Percentiles rank a stretch among this genome's conserved stretches.
Evolutionary conservation across 2,888 invertebrate species (phyloP).

Genomic region (Leptopterna dolabrata): DNA sequence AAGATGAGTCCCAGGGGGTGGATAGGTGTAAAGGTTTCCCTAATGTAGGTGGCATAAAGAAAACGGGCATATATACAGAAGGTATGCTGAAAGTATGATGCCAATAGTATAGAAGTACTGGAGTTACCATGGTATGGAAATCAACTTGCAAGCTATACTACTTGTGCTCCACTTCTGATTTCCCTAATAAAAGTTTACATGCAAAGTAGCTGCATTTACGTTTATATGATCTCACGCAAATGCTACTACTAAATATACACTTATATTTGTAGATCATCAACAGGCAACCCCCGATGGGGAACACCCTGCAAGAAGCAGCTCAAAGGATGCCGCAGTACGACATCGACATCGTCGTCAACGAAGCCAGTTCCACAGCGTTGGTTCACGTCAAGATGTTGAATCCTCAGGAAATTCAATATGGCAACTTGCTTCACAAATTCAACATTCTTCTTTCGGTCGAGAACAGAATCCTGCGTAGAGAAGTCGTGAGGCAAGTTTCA

Average conservation of each 20-base stretch:
- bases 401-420: constrained; percentile 67
- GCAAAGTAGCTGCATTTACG: too few species aligned
- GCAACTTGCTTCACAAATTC: constrained; percentile 70
- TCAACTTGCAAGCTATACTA: too few species aligned
- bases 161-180: too few species aligned
- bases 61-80: too few species aligned
- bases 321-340: constrained; percentile 74
- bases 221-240: too few species aligned
- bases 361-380: constrained; percentile 66
- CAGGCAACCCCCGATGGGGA: constrained; percentile 80
- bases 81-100: too few species aligned
- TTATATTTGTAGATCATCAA: constrained; percentile 73
- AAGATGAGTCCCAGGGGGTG: too few species aligned
- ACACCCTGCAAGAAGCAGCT: constrained; percentile 74
- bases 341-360: constrained; percentile 65
- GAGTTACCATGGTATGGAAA: too few species aligned
- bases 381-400: constrained; percentile 68
- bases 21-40: too few species aligned
- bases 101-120: too few species aligned
- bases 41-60: too few species aligned
- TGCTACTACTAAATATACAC: neutral
- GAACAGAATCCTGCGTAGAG: constrained; percentile 63
- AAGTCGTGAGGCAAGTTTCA: constrained; percentile 6
- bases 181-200: too few species aligned
- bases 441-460: constrained; percentile 76